Percentiles rank a stretch among this genome's conserved stretches.
These are phyloP conservation scores for Leptinotarsa haldemani DNA, from an alignment of 2,888 invertebrate genomes.

Conservation along the genomic window DNA sequence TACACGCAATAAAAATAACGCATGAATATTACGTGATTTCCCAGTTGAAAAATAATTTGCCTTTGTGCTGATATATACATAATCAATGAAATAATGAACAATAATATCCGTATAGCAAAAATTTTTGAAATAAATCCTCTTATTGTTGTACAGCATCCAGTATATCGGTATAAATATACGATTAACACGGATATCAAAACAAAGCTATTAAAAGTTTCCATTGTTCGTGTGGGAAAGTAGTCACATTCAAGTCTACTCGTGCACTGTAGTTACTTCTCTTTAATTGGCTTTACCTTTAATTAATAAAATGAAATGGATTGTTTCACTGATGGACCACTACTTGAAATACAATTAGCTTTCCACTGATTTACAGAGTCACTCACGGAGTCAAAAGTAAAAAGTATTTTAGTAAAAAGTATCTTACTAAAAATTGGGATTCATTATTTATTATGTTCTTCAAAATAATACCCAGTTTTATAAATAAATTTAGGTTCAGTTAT, in stretches of 20 bases:
- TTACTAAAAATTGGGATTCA: too few species aligned
- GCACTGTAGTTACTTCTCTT: constrained; percentile 41
- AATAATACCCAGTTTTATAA: too few species aligned
- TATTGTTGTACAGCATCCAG: constrained; percentile 2
- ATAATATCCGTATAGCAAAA: constrained; percentile 7
- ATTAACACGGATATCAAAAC: constrained; percentile 25
- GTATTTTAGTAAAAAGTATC: too few species aligned
- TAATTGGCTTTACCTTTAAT: constrained; percentile 42
- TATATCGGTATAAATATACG: constrained; percentile 9
- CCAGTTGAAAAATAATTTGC: background rate
- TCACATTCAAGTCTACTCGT: constrained; percentile 52
- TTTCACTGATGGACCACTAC: constrained; percentile 26
- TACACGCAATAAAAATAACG: too few species aligned
- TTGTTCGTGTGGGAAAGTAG: constrained; percentile 53
- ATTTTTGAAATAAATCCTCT: background rate
- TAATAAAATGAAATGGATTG: constrained; percentile 43
- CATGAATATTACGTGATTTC: too few species aligned
- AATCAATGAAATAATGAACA: constrained; percentile 8
- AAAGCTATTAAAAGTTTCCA: constrained; percentile 37
- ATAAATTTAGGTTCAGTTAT: too few species aligned
- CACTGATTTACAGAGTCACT: too few species aligned
- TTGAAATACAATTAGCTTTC: background rate
- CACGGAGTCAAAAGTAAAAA: too few species aligned
- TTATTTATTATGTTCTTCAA: too few species aligned
- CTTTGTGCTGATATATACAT: background rate